Evolutionary conservation across 2,888 invertebrate genomes (phyloP).

Genomic region (Holacanthella duospinosa): DNA sequence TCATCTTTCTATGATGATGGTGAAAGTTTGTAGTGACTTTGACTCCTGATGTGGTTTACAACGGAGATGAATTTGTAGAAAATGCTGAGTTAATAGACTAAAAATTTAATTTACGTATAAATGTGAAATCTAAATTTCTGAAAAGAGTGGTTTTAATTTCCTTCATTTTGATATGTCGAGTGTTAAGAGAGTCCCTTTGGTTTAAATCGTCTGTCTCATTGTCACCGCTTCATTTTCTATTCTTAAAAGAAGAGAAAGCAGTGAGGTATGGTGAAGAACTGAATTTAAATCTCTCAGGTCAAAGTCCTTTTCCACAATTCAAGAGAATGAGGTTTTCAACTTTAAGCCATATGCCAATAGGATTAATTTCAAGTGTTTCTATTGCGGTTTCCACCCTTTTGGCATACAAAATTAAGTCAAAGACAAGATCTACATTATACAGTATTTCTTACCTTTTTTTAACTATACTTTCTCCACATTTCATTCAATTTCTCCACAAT

Average conservation of each 20-base stretch:
- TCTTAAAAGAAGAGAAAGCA: neutral
- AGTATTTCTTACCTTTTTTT: neutral
- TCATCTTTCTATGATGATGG: too few relatives aligned
- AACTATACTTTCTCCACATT: too few relatives aligned
- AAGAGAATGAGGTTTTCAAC: neutral
- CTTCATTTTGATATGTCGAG: neutral
- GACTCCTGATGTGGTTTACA: too few relatives aligned
- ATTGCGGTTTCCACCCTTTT: neutral
- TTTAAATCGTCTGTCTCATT: neutral
- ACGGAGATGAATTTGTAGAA: too few relatives aligned
- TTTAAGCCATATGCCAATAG: neutral
- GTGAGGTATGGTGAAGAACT: neutral
- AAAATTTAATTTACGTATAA: neutral
- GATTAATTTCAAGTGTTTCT: neutral
- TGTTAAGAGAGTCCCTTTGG: neutral
- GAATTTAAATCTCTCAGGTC: neutral
- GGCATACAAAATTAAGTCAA: neutral
- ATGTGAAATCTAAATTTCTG: neutral
- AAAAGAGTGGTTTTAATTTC: neutral
- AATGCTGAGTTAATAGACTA: too few relatives aligned
- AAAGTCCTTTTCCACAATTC: neutral
- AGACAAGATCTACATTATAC: neutral
- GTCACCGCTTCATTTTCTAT: neutral
- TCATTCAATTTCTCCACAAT: too few relatives aligned
- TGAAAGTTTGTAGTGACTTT: too few relatives aligned